phyloP scores from a whole-genome alignment of 2,797 vertebrate species.

The Phoeniculus purpureus region DNA sequence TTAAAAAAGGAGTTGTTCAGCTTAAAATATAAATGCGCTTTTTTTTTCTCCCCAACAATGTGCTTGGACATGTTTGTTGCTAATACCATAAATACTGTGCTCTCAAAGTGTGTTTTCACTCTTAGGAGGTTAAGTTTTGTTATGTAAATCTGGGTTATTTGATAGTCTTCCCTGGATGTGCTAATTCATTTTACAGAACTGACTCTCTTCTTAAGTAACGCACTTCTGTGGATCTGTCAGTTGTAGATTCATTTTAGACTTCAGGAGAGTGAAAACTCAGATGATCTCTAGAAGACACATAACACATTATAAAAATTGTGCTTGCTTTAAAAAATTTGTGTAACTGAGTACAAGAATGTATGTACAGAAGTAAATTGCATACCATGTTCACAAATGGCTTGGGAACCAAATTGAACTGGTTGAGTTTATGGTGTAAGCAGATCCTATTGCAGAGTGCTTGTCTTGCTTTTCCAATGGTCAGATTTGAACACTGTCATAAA shows the following conservation, averaged over 20 bases:
- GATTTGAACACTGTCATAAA: neutral
- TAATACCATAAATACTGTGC: neutral
- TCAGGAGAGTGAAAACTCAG: neutral
- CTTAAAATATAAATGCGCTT: neutral
- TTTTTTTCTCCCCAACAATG: neutral
- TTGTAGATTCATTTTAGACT: neutral
- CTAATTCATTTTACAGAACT: neutral
- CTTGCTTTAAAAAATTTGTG: neutral
- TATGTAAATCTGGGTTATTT: neutral
- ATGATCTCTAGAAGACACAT: neutral
- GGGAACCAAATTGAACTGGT: neutral
- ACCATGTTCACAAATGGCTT: neutral
- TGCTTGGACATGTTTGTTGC: neutral
- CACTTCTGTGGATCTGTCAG: neutral
- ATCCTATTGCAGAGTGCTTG: neutral
- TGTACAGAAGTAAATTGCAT: neutral
- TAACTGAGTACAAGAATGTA: neutral
- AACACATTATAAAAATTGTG: neutral
- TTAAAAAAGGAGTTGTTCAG: neutral
- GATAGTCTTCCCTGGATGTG: neutral
- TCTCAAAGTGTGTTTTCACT: neutral
- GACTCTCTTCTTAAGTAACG: neutral
- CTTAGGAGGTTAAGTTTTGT: neutral
- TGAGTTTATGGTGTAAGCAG: neutral
- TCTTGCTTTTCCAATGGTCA: neutral